Conservation (phyloP, 2,888 invertebrate species). For the Synanthedon tipuliformis region DNA sequence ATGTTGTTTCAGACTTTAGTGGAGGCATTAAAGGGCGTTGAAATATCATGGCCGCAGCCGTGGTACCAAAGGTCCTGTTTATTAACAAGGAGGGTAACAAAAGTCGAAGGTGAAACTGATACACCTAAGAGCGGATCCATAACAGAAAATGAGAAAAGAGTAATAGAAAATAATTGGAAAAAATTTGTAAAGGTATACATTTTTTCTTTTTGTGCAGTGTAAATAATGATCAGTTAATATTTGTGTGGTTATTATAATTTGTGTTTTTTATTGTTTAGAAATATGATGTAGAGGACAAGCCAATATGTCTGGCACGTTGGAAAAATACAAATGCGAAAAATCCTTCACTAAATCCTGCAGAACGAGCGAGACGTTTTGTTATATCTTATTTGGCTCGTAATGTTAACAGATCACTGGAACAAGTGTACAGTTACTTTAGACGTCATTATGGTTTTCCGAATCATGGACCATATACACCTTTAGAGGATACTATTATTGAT, state of each 20-base stretch:
- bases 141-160: slow-evolving; percentile 4
- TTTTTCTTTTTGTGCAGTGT: not conserved
- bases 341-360: not conserved
- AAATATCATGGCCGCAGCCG: slow-evolving; percentile 9
- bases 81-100: slow-evolving; percentile 3
- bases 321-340: slow-evolving; percentile 4
- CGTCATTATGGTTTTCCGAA: slow-evolving; percentile 2
- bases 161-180: slow-evolving; percentile 9
- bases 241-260: not conserved
- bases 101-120: not conserved
- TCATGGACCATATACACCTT: slow-evolving; percentile 1
- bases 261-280: slow-evolving; percentile 1
- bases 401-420: slow-evolving; percentile 6
- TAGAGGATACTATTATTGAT: slow-evolving; percentile 8
- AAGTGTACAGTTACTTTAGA: slow-evolving; percentile 7
- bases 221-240: not conserved
- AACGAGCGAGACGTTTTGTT: slow-evolving; percentile 7
- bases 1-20: slow-evolving; percentile 3
- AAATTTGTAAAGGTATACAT: slow-evolving; percentile 7
- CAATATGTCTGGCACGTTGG: slow-evolving; percentile 9
- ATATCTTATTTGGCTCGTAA: slow-evolving; percentile 8
- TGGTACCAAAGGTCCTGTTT: slow-evolving; percentile 9
- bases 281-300: slow-evolving; percentile 7
- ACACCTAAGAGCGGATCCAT: slow-evolving; percentile 3
- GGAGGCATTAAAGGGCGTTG: not conserved